Evolutionary conservation across 2,113 vertebrate genomes (phyloP), one percentile per base, ranked within the genome.

Genomic region (Sinocyclocheilus anophthalmus): DNA sequence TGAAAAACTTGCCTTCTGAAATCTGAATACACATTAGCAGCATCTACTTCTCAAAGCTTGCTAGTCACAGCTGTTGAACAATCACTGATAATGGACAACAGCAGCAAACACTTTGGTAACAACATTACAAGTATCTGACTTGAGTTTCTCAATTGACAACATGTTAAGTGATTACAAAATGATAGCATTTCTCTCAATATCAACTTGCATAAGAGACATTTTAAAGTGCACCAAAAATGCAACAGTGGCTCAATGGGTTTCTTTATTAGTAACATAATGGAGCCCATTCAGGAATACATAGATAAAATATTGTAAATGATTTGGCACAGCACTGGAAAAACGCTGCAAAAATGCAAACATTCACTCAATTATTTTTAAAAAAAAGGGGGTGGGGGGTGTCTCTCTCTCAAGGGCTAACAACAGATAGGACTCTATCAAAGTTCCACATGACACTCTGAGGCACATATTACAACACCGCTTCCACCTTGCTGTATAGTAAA

Each of bases 371-470:
- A 26, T 26, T 26, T 26, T 26, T 26, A 1, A 14, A 67, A 39
- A 39, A 7, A 39, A 42, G 1, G 12, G 22, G 4, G 20, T 2
- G 9, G 20, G 9, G 9, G 8, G 42, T 1, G 33, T 0, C 30
- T 33, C 6, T 69, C 10, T 33, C 6, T 69, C 10, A 72, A n/a
- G 8, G 13, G 30, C 37, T 70, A 33, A 33, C 30, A 42, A 73
- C 55, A 45, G 22, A 24, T 3, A 13, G 14, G 78, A 81, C 59
- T 39, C 78, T 48, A 20, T 65, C n/a, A 61, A 33, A 48, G 59
- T 81, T 65, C 67, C 79, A 65, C 59, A 65, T 65, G 79, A 81
- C 79, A 81, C 39, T 59, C 59, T 0, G 78, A 80, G 37, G 33
- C 7, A 59, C 18, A 22, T 20, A 81, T 39, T 79, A 59, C 76